Conservation (phyloP, 30 jellyfish, hydroid and myxozoan genomes). For the Sanderia malayensis region DNA sequence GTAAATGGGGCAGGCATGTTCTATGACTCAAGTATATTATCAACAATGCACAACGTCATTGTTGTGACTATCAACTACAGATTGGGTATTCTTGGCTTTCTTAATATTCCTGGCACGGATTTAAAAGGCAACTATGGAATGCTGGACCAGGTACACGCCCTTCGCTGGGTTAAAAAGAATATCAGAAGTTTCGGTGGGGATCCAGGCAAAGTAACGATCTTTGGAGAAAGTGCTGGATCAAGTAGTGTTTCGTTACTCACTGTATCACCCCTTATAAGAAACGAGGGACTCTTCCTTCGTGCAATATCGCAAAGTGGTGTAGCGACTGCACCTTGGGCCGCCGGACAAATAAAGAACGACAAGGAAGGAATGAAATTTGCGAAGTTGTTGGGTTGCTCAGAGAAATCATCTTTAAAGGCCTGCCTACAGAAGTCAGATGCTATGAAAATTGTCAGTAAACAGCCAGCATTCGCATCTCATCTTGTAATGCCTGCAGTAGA, state of each 20-base stretch:
- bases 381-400: conserved; percentile 7
- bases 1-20: conserved; percentile 20
- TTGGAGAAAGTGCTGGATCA: conserved; percentile 75
- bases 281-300: conserved; percentile 54
- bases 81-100: conserved; percentile 64
- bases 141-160: conserved; percentile 69
- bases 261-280: conserved; percentile 63
- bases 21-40: conserved; percentile 34
- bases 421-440: conserved; percentile 14
- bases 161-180: conserved; percentile 63
- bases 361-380: neutral
- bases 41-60: conserved; percentile 52
- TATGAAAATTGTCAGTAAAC: neutral
- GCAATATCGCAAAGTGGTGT: conserved; percentile 76
- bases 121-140: conserved; percentile 75
- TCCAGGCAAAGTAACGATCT: conserved; percentile 43
- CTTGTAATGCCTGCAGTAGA: conserved; percentile 21
- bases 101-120: conserved; percentile 45
- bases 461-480: neutral
- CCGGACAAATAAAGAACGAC: neutral
- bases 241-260: conserved; percentile 34
- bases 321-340: conserved; percentile 47
- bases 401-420: neutral
- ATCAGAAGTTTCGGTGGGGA: conserved; percentile 79
- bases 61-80: conserved; percentile 70